Evolutionary conservation across 2,888 invertebrate species (phyloP), one percentile per base, ranked within the genome.

Genomic region (Choreutis nemorana): DNA sequence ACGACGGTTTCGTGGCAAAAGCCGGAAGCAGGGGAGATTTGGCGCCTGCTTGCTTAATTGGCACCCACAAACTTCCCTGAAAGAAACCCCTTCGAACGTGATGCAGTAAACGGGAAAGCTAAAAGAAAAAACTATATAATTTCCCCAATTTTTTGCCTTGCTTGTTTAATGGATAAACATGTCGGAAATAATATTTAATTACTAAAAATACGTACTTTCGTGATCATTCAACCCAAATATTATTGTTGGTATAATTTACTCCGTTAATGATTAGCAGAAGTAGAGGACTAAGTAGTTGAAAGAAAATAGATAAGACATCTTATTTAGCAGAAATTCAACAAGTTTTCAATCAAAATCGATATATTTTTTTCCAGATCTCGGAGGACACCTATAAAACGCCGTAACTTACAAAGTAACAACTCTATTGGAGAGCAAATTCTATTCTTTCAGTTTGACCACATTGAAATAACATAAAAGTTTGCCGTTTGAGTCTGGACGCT

Each of bases 401-500:
- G n/a, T n/a, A n/a, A n/a, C n/a, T n/a, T 41, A 35, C 35, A 42
- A 39, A 43, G 39, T 42, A 46, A 44, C 41, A 47, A 48, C 42
- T 35, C 36, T 44, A 48, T 50, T 32, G 39, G 33, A 45, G 52
- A 48, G 47, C 50, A 55, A 56, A 56, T 48, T 48, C 48, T 45
- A 45, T 49, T 49, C 47, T 44, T 48, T 41, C 47, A 44, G 38
- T 66, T 63, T 54, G 65, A 68, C 70, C 68, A 58, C 68, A 77
- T 70, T 65, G 68, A 63, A 73, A 65, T 63, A 68, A 62, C 63
- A 71, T 68, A 68, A 72, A 75, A 77, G 65, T 75, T 72, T 55
- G 53, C 50, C 57, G 50, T 42, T 50, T 49, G 50, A 51, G 55
- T 45, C 66, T 78, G 75, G 77, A 71, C 54, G 55, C 50, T 53